Evolutionary conservation across 1,140 invertebrate genomes (phyloP).

Genomic region (Thalassaphorura encarpata): DNA sequence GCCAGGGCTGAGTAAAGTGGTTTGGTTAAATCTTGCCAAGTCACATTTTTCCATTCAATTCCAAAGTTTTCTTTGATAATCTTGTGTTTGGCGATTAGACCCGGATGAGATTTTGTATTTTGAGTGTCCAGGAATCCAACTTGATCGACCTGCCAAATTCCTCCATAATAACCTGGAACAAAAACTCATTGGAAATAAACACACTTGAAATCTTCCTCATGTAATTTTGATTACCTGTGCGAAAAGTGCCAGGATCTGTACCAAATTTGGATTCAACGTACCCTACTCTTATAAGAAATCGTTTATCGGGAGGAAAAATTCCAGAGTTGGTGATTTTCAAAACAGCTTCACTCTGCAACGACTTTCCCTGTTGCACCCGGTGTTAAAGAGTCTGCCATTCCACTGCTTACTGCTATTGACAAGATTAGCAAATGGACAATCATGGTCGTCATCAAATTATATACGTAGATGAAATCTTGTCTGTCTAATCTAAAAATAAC

Average conservation of each 20-base stretch:
- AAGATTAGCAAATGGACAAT: too few relatives aligned
- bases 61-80: background rate
- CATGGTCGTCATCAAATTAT: too few relatives aligned
- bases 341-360: conserved; percentile 7
- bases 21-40: background rate
- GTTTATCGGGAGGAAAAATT: conserved; percentile 32
- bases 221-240: background rate
- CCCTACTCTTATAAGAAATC: background rate
- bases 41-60: background rate
- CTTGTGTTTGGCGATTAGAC: background rate
- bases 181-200: too few relatives aligned
- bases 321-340: background rate
- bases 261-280: conserved; percentile 7
- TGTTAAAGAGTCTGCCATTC: too few relatives aligned
- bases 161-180: too few relatives aligned
- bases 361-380: background rate
- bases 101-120: background rate
- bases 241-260: background rate
- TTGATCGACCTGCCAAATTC: background rate
- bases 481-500: too few relatives aligned
- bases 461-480: too few relatives aligned
- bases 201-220: background rate
- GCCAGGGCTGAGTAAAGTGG: background rate
- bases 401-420: too few relatives aligned
- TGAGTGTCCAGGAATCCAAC: background rate